A percentile compares a stretch with the other conserved stretches of the same genome.
These are phyloP conservation scores for Craseonycteris thonglongyai DNA, from an alignment of 2,113 vertebrate genomes.

Conservation along the genomic window DNA sequence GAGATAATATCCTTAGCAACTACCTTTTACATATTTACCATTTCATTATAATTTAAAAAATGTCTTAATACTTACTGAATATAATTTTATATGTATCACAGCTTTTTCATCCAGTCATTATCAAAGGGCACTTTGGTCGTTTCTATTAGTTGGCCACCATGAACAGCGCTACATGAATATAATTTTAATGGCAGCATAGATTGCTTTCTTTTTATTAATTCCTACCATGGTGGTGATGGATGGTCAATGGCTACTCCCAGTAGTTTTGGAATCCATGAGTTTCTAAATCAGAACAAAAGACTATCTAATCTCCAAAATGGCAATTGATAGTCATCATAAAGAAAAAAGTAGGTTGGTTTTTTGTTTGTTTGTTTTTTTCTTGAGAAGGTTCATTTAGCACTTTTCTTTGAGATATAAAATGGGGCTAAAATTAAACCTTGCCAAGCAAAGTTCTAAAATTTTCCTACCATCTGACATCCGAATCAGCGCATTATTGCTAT, in stretches of 20 bases:
- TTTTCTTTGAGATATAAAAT: background rate
- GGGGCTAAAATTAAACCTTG: background rate
- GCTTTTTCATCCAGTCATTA: too few relatives aligned
- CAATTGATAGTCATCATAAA: background rate
- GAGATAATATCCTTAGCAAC: background rate
- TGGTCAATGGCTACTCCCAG: background rate
- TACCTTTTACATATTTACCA: background rate
- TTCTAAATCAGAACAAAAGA: background rate
- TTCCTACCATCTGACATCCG: background rate
- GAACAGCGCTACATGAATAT: too few relatives aligned
- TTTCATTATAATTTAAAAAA: background rate
- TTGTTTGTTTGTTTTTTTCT: too few relatives aligned
- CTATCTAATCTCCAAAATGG: background rate
- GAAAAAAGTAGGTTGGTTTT: background rate
- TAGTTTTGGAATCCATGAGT: background rate
- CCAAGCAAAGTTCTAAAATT: background rate
- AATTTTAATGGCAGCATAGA: background rate
- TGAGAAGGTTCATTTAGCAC: background rate
- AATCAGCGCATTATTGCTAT: constrained; percentile 13
- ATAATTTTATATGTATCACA: too few relatives aligned
- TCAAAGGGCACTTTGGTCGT: too few relatives aligned
- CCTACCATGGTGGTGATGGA: background rate
- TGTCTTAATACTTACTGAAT: background rate
- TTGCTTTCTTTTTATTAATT: background rate
- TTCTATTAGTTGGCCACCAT: too few relatives aligned